Conservation (phyloP, 2,797 vertebrate genomes). For the Selene dorsalis region DNA sequence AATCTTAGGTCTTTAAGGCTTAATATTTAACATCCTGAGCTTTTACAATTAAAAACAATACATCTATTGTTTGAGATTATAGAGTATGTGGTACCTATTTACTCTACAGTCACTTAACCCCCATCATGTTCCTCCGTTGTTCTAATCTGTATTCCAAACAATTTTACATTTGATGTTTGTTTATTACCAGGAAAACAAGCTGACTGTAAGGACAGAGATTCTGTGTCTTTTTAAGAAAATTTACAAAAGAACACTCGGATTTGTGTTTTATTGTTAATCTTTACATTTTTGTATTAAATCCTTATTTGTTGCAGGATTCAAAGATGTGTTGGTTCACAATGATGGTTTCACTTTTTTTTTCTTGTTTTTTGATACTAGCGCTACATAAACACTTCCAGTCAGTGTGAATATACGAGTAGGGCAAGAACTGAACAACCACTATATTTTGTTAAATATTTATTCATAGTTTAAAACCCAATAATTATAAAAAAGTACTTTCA, state of each 20-base stretch:
- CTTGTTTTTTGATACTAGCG: not conserved
- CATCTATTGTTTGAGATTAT: slow-evolving; percentile 23
- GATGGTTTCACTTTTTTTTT: not conserved
- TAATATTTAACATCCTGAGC: not conserved
- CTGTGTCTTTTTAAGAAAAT: slow-evolving; percentile 29
- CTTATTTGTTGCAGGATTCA: not conserved
- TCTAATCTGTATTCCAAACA: not conserved
- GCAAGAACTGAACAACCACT: slow-evolving; percentile 25
- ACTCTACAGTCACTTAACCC: not conserved
- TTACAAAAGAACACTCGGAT: not conserved
- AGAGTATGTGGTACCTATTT: not conserved
- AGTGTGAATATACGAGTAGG: slow-evolving; percentile 9
- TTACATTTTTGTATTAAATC: slow-evolving; percentile 24
- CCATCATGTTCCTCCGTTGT: not conserved
- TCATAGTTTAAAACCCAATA: slow-evolving; percentile 27
- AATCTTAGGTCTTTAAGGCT: not conserved
- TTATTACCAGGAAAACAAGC: slow-evolving; percentile 4
- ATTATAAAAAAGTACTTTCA: slow-evolving; percentile 20
- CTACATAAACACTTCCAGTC: slow-evolving; percentile 38
- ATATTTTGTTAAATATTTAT: slow-evolving; percentile 35
- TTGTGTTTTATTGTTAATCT: slow-evolving; percentile 9
- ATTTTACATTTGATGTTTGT: not conserved
- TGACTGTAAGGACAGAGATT: not conserved
- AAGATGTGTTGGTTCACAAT: not conserved
- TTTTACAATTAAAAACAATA: not conserved